Base-by-base conservation (phyloP, 1,140 invertebrate genomes). In the Vollenhovia emeryi region DNA sequence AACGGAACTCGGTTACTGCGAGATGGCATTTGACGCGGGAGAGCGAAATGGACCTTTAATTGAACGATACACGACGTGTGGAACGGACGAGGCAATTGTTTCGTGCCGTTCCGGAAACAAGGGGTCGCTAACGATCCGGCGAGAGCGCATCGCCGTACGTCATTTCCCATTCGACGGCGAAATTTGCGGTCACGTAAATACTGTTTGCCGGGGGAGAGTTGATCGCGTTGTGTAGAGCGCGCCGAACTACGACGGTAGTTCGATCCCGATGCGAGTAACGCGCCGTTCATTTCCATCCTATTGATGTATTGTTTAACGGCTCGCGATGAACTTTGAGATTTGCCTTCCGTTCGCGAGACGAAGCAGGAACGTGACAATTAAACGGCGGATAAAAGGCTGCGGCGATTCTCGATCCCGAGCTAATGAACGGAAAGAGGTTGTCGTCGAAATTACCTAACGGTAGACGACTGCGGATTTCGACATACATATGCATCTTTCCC, bases 71-170 rank as follows among this genome's bases (percentile, higher is more conserved):
- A 64, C 83, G 43, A 66, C 52, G 11, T 18, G 27, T 15, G 33
- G 52, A 87, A 66, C 43, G 45, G 57, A 82, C 64, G 64, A 62
- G 18, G 21, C n/a, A 69, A 86, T 89, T 87, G 84, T 91, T 89
- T 86, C 80, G 60, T 11, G 8, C 21, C 62, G 45, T 60, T 55
- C 36, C 59, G 82, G 50, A 79, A 87, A 90, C 87, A 84, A 86
- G 73, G 13, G 69, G 30, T 48, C 18, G 75, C 84, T 89, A 91
- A 90, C 88, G 89, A 91, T 76, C 78, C 55, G 84, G 40, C n/a
- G 78, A 82, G 62, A 66, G 60, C 13, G 75, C 75, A 50, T 79
- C 64, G 71, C 80, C 80, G 48, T 50, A 59, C 66, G 82, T 85
- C 68, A 64, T 87, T 75, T 87, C 82, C 82, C 86, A 78, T 85